Evolutionary conservation across 2,888 invertebrate species (phyloP).

Genomic region (Rhynchonema sp.): DNA sequence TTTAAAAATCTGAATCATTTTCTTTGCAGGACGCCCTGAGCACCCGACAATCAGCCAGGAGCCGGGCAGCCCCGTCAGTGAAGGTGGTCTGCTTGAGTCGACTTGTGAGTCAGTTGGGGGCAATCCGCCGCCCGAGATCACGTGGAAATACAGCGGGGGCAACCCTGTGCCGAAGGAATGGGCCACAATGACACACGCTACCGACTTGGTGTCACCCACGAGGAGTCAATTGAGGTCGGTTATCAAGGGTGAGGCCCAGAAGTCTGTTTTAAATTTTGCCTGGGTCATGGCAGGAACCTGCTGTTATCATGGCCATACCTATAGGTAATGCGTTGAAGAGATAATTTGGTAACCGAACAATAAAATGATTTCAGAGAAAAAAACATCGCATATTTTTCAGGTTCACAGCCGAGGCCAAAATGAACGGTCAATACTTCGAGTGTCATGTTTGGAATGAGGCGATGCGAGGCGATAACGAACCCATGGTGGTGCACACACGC

Average conservation of each 20-base stretch:
- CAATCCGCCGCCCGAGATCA: constrained; percentile 20
- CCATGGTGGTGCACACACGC: not conserved
- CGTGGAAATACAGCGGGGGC: constrained; percentile 9
- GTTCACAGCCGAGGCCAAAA: not conserved
- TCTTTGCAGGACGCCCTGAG: constrained; percentile 22
- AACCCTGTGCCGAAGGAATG: not conserved
- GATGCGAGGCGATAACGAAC: not conserved
- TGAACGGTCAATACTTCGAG: not conserved
- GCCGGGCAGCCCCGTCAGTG: constrained; percentile 15
- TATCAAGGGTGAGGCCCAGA: too few species aligned
- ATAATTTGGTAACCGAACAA: not conserved
- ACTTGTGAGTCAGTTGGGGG: constrained; percentile 21
- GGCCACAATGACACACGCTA: not conserved
- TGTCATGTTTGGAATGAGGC: not conserved
- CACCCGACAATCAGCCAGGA: constrained; percentile 15
- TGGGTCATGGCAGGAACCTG: not conserved
- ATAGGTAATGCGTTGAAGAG: too few species aligned
- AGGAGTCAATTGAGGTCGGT: constrained; percentile 2
- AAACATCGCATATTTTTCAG: not conserved
- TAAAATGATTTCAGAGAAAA: too few species aligned
- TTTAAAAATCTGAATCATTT: too few species aligned
- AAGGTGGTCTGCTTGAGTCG: constrained; percentile 16
- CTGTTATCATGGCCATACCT: too few species aligned
- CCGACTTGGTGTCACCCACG: constrained; percentile 1
- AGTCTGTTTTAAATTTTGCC: too few species aligned